A percentile compares a stretch with the other conserved stretches of the same genome.
These are phyloP conservation scores for Agriopis marginaria DNA, from an alignment of 2,888 invertebrate species.

Conservation along the genomic window DNA sequence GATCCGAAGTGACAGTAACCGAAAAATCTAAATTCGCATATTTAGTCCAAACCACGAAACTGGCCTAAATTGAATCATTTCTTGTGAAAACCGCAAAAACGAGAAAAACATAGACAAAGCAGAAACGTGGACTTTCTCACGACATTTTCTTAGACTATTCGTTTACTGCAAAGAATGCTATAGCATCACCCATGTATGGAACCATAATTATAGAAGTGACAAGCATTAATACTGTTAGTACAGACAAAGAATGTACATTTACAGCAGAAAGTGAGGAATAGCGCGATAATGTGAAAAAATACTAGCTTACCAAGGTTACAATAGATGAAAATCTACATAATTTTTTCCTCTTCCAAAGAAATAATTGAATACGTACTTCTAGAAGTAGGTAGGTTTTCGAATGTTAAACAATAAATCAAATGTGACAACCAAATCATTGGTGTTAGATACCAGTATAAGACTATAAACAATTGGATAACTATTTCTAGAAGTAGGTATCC, in stretches of 20 bases:
- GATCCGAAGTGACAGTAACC: conserved; percentile 17
- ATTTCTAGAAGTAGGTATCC: too few relatives aligned
- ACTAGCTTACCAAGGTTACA: neutral
- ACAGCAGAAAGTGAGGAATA: neutral
- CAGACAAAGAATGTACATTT: conserved; percentile 15
- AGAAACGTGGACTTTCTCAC: conserved; percentile 37
- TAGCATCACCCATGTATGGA: conserved; percentile 30
- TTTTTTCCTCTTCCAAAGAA: neutral
- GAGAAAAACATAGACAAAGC: neutral
- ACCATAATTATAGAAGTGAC: conserved; percentile 38
- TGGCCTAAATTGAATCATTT: conserved; percentile 33
- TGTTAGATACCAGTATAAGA: too few relatives aligned
- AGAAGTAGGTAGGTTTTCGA: too few relatives aligned
- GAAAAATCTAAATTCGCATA: conserved; percentile 6
- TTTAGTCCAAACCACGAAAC: conserved; percentile 26
- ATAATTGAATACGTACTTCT: neutral
- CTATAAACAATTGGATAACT: too few relatives aligned
- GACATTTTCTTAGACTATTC: conserved; percentile 26
- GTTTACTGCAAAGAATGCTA: conserved; percentile 31
- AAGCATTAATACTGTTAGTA: conserved; percentile 31
- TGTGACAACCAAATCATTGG: too few relatives aligned
- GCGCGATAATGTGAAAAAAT: neutral
- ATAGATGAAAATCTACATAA: neutral
- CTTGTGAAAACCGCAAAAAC: conserved; percentile 30
- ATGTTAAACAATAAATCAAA: too few relatives aligned